phyloP scores from a whole-genome alignment of 2,797 vertebrate genomes.

The Tamandua tetradactyla region DNA sequence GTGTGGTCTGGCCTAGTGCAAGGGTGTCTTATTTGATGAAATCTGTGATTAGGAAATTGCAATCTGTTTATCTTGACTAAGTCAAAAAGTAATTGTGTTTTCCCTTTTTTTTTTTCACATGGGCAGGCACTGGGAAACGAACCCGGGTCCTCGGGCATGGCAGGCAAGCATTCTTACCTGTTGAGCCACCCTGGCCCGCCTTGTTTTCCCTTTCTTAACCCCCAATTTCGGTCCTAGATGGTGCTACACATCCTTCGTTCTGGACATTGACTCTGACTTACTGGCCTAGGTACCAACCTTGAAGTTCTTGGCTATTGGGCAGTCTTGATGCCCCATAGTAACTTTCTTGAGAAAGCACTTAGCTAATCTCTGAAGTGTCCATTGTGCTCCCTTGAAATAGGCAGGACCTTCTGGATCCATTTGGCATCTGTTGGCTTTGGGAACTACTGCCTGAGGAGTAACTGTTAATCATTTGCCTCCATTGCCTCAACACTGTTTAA shows the following conservation, averaged over 20 bases:
- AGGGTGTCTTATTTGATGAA: not conserved
- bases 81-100: not conserved
- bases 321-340: not conserved
- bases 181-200: too few species aligned
- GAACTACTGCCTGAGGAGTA: not conserved
- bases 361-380: not conserved
- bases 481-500: not conserved
- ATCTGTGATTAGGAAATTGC: not conserved
- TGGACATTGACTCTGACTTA: not conserved
- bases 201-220: not conserved
- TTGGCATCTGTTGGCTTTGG: not conserved
- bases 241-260: not conserved
- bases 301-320: not conserved
- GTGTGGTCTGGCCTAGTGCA: not conserved
- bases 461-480: not conserved
- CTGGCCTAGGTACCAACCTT: not conserved
- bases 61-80: not conserved
- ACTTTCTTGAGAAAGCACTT: not conserved
- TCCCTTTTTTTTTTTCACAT: too few species aligned
- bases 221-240: not conserved
- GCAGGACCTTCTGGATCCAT: not conserved
- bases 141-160: too few species aligned
- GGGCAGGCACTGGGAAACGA: too few species aligned
- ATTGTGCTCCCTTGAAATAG: not conserved
- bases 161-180: too few species aligned